Percentiles rank a stretch among this genome's conserved stretches.
These are phyloP conservation scores for Nibea albiflora DNA, from an alignment of 2,113 vertebrate genomes.

Conservation along the genomic window DNA sequence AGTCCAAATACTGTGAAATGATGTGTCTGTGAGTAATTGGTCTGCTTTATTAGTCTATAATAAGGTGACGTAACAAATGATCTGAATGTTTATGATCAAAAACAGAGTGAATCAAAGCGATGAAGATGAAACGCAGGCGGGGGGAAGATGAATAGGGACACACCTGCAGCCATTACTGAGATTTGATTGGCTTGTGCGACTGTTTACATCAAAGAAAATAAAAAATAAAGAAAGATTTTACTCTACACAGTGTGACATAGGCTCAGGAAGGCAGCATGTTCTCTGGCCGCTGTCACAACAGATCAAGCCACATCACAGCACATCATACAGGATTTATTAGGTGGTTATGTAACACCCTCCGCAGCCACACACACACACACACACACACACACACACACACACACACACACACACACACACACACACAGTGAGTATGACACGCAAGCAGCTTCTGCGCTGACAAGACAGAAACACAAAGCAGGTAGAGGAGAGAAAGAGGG, in stretches of 20 bases:
- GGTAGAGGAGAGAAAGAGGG: not conserved
- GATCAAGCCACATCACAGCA: slow-evolving; percentile 38
- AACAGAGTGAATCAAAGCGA: not conserved
- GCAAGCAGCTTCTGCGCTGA: slow-evolving; percentile 35
- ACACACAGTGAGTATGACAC: slow-evolving; percentile 22
- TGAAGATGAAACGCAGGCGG: not conserved
- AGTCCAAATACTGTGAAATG: not conserved
- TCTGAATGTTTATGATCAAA: not conserved
- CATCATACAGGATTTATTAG: slow-evolving; percentile 65
- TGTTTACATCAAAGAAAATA: not conserved
- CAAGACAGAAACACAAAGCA: slow-evolving; percentile 6
- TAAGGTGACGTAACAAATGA: not conserved
- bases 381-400: not conserved
- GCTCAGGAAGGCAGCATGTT: not conserved
- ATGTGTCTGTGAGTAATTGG: not conserved
- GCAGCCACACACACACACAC: not conserved
- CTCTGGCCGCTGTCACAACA: slow-evolving; percentile 24
- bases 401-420: not conserved
- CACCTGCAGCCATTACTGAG: not conserved
- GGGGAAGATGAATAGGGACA: not conserved
- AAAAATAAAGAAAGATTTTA: too few relatives aligned
- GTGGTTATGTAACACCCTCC: slow-evolving; percentile 56
- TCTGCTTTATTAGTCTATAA: not conserved
- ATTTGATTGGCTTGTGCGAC: not conserved
- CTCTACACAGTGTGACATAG: not conserved